These are phyloP conservation scores for Dallia pectoralis DNA, from an alignment of 2,797 vertebrate genomes.

Conservation along the genomic window DNA sequence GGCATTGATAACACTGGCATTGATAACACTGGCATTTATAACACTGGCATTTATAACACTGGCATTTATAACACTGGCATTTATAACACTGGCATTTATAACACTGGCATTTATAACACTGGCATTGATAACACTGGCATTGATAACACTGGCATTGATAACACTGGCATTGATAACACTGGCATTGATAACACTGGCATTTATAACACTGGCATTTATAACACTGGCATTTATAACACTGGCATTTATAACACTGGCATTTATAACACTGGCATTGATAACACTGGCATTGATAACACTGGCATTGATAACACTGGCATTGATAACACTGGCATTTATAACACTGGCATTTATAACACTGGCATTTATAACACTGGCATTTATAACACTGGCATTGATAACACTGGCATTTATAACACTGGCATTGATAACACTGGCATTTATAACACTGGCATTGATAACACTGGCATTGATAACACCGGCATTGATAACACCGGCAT, in stretches of 20 bases:
- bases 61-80: not conserved
- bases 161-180: not conserved
- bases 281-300: not conserved
- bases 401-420: not conserved
- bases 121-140: not conserved
- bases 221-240: no score
- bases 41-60: no score
- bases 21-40: not conserved
- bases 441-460: not conserved
- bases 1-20: not conserved
- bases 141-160: not conserved
- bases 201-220: not conserved
- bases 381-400: not conserved
- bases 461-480: not conserved
- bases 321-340: not conserved
- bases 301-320: not conserved
- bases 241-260: not conserved
- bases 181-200: not conserved
- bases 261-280: not conserved
- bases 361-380: not conserved
- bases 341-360: no score
- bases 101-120: not conserved
- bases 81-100: not conserved
- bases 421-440: not conserved
- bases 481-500: no score